Percentiles rank a stretch among this genome's conserved stretches.
Evolutionary conservation across 2,888 invertebrate species (phyloP).

Genomic region (Eremobia ochroleuca): DNA sequence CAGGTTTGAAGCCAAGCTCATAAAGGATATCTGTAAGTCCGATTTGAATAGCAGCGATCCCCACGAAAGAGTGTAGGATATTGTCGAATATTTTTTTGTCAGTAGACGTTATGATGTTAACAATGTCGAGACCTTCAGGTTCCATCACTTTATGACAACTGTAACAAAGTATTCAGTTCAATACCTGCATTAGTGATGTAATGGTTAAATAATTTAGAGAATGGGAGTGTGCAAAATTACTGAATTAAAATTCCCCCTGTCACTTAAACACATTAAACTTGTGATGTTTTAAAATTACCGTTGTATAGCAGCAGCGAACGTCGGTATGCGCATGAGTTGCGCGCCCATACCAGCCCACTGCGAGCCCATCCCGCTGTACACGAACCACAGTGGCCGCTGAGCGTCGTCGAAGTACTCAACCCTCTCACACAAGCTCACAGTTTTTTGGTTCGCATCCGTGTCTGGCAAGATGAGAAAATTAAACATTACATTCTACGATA

Average conservation of each 20-base stretch:
- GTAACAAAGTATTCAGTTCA: constrained; percentile 41
- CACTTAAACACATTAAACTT: not conserved
- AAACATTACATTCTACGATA: not conserved
- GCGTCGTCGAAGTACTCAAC: constrained; percentile 76
- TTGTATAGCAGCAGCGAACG: constrained; percentile 90
- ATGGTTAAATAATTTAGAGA: not conserved
- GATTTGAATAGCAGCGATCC: constrained; percentile 92
- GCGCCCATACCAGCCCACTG: constrained; percentile 93
- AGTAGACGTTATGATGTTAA: constrained; percentile 92
- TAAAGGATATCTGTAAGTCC: constrained; percentile 82
- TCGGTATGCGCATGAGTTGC: constrained; percentile 92
- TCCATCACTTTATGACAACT: constrained; percentile 90
- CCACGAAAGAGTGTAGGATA: constrained; percentile 83
- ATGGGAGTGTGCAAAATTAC: accelerated
- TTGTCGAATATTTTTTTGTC: constrained; percentile 90
- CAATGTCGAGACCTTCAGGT: constrained; percentile 92
- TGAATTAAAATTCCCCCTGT: not conserved
- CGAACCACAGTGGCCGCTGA: constrained; percentile 92
- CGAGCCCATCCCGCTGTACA: constrained; percentile 94
- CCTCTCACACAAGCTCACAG: constrained; percentile 72
- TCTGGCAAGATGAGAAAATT: constrained; percentile 63
- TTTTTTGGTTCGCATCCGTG: constrained; percentile 72
- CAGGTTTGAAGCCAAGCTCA: constrained; percentile 92
- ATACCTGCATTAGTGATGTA: not conserved
- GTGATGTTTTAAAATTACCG: constrained; percentile 67